Evolutionary conservation across 2,888 invertebrate genomes (phyloP), one percentile per base, ranked within the genome.

Genomic region (Drosophila niveifrons): DNA sequence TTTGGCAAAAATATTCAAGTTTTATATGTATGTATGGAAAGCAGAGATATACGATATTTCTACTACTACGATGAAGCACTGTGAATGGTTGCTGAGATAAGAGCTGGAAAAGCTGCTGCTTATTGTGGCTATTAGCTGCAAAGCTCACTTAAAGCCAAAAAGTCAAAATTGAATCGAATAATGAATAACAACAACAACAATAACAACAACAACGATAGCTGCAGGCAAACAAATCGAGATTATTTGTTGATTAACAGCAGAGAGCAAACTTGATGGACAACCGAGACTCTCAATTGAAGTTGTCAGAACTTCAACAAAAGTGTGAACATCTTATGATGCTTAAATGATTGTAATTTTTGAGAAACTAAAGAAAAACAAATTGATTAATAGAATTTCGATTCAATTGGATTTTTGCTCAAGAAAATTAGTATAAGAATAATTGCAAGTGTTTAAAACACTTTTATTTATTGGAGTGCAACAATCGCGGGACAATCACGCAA

Each of bases 21-120:
- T 41, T 31, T 34, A 63, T 23, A 23, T 62, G 55, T 41, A 23
- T 34, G 57, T 23, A 23, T 62, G 55, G 15, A 50, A 34, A 50
- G 34, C 50, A 17, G 39, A 52, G 9, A 11, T 9, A 23, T 23
- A 23, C n/a, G n/a, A n/a, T n/a, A n/a, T n/a, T 23, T 23, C 23
- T 23, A 4, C 3, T 23, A 23, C 23, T 23, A 23, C 23, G 23
- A 23, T 23, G 23, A 23, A 6, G 23, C 23, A 58, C 61, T 62
- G 75, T 48, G 62, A 72, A 53, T 72, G 75, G 51, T 55, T 18
- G 11, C 36, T 9, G 29, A 44, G 77, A 75, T 76, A 72, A 75
- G 70, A 57, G 66, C 31, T 41, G 15, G 9, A 18, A 59, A 44
- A 43, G 41, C 62, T 48, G 17, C 13, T 59, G 28, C 59, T 75